Percentiles rank a stretch among this genome's conserved stretches.
phyloP scores from a whole-genome alignment of 2,888 invertebrate species.

The Pherbina coryleti region DNA sequence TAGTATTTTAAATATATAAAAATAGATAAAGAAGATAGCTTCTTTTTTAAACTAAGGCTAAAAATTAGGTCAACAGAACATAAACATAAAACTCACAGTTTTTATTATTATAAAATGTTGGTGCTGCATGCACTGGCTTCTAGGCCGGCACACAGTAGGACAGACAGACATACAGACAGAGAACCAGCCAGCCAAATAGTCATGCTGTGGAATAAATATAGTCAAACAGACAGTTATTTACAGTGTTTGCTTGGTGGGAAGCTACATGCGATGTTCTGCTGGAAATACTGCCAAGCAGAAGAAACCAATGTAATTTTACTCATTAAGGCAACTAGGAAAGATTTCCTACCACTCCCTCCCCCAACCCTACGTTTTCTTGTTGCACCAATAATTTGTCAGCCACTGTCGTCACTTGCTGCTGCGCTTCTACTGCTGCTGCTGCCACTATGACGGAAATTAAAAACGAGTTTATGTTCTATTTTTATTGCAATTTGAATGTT shows the following conservation, averaged over 20 bases:
- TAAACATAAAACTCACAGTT: slow-evolving; percentile 15
- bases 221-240: background rate
- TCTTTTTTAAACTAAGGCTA: background rate
- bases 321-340: too few species aligned
- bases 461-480: too few species aligned
- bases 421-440: background rate
- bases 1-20: background rate
- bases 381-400: background rate
- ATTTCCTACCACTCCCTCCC: too few species aligned
- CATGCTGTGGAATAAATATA: background rate
- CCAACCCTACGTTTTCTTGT: background rate
- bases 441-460: too few species aligned
- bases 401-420: background rate
- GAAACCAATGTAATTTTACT: background rate
- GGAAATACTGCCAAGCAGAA: background rate
- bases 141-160: background rate
- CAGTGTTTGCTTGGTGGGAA: background rate
- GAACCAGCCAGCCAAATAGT: background rate
- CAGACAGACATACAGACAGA: slow-evolving; percentile 11
- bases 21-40: background rate
- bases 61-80: slow-evolving; percentile 29
- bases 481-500: too few species aligned
- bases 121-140: background rate
- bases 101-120: slow-evolving; percentile 16
- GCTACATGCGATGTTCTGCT: background rate